phyloP scores from a whole-genome alignment of 2,113 vertebrate species.

The Pteronura brasiliensis region DNA sequence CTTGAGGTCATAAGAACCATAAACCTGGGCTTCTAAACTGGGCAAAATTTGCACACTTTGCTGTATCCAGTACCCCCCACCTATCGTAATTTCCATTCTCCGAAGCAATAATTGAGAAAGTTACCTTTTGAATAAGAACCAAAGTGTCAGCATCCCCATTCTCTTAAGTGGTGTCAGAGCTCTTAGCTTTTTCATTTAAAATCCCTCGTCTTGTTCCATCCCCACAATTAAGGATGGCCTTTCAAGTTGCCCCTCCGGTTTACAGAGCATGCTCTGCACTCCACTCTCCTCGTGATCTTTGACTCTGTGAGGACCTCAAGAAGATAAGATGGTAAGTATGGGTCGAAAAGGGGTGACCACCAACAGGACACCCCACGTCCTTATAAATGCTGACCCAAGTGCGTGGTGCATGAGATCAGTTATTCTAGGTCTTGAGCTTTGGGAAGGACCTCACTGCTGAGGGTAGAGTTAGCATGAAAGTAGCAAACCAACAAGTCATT shows the following conservation, averaged over 20 bases:
- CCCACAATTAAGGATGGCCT: background rate
- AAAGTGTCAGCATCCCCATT: conserved; percentile 22
- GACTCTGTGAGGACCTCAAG: background rate
- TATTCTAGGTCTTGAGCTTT: background rate
- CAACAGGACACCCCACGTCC: accelerated
- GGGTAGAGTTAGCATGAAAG: background rate
- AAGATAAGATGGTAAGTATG: accelerated
- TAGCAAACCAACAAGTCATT: background rate
- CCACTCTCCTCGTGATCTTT: background rate
- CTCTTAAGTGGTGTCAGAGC: background rate
- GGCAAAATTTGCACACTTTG: background rate
- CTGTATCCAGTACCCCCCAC: background rate
- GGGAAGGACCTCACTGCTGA: background rate
- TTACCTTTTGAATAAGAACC: background rate
- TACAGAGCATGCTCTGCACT: background rate
- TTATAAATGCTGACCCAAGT: accelerated
- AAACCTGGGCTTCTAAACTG: background rate
- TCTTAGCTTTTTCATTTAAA: background rate
- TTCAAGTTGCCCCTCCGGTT: too few relatives aligned
- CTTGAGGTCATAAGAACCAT: background rate
- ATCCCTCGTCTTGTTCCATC: background rate
- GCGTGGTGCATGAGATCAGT: accelerated
- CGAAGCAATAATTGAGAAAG: background rate
- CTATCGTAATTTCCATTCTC: background rate
- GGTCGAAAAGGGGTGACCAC: accelerated